These are phyloP conservation scores for Palloptera scutellata DNA, from an alignment of 2,888 invertebrate genomes.

Conservation along the genomic window DNA sequence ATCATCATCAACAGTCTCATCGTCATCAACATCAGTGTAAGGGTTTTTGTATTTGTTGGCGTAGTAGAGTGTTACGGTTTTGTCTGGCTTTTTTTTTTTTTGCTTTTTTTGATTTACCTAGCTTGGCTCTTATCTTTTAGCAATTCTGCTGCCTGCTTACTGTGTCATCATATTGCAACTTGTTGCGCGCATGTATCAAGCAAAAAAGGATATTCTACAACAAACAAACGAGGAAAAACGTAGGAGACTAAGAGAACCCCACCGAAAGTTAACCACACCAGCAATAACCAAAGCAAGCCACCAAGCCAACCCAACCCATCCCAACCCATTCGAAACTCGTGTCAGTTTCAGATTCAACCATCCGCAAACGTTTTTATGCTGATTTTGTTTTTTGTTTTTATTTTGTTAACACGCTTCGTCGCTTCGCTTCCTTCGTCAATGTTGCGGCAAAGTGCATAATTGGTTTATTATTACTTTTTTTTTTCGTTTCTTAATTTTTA, in stretches of 20 bases:
- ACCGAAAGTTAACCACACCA: background rate
- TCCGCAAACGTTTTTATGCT: background rate
- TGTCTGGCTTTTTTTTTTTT: background rate
- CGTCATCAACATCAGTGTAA: background rate
- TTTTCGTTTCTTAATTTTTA: background rate
- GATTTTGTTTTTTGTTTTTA: too few relatives aligned
- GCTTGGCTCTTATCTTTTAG: background rate
- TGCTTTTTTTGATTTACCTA: background rate
- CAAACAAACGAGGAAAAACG: background rate
- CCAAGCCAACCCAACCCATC: conserved; percentile 4
- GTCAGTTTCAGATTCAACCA: conserved; percentile 6
- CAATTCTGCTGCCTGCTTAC: background rate
- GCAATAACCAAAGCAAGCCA: background rate
- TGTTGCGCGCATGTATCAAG: background rate
- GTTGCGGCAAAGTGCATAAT: conserved; percentile 60
- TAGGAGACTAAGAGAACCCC: background rate
- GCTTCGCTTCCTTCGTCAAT: conserved; percentile 40
- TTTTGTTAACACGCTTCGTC: conserved; percentile 8
- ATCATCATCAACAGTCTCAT: background rate
- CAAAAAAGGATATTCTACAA: background rate
- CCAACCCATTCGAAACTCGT: background rate
- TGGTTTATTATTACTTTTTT: conserved; percentile 52
- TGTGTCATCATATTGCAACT: conserved; percentile 3
- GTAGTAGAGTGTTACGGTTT: background rate
- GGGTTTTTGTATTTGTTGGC: background rate